Evolutionary conservation across 2,113 vertebrate species (phyloP).

Genomic region (Strigops habroptila): DNA sequence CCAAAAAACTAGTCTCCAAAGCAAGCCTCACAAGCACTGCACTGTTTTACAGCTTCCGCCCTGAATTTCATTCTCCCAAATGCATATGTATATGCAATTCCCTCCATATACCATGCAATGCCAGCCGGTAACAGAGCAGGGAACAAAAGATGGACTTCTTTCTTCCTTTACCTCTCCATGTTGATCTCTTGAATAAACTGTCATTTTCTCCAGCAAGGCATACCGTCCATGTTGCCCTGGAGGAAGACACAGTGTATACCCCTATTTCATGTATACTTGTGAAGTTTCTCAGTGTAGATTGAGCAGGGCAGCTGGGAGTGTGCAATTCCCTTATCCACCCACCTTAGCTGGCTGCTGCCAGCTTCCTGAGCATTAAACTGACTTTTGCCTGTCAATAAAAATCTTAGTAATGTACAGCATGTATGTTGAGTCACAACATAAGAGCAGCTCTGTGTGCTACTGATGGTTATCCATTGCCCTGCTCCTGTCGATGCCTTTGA

Average conservation of each 20-base stretch:
- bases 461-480: background rate
- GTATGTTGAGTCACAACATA: background rate
- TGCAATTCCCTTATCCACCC: background rate
- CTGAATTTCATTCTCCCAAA: background rate
- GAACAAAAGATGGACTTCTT: background rate
- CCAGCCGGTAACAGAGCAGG: background rate
- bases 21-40: background rate
- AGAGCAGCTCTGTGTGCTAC: background rate
- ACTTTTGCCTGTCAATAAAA: background rate
- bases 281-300: background rate
- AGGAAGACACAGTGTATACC: accelerated
- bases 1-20: background rate
- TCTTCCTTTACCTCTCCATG: background rate
- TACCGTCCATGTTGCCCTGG: accelerated
- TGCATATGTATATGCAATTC: background rate
- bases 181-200: background rate
- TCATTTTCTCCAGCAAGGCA: background rate
- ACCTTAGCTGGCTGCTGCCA: background rate
- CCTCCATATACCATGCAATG: too few species aligned
- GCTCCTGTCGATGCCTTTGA: background rate
- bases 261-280: accelerated
- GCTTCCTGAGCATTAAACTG: background rate
- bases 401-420: background rate
- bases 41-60: background rate
- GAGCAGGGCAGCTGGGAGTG: background rate